Percentiles rank a stretch among this genome's conserved stretches.
phyloP scores from a whole-genome alignment of 2,888 invertebrate genomes.

The Macrosiphum euphorbiae region DNA sequence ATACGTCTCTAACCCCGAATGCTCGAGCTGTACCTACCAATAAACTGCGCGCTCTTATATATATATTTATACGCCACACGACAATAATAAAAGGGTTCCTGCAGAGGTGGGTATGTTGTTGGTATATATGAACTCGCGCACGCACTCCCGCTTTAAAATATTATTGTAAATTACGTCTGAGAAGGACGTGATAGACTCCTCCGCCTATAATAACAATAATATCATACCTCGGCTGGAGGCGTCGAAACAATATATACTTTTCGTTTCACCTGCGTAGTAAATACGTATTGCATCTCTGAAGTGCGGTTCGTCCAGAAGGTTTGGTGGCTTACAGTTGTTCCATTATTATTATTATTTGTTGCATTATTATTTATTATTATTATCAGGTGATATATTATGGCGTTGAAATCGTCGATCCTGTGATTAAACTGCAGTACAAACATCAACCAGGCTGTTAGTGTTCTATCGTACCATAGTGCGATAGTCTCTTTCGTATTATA shows the following conservation, averaged over 20 bases:
- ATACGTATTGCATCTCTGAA: neutral
- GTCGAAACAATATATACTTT: neutral
- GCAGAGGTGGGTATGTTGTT: neutral
- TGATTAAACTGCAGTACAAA: neutral
- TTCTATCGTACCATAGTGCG: neutral
- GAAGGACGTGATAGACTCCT: neutral
- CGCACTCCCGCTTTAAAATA: neutral
- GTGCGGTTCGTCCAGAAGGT: neutral
- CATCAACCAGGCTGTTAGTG: neutral
- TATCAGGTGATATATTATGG: neutral
- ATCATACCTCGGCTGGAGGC: neutral
- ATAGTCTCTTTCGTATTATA: neutral
- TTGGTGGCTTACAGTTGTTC: neutral
- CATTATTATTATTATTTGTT: neutral
- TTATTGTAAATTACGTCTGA: neutral
- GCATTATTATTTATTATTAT: neutral
- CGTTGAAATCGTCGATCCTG: neutral
- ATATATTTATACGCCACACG: neutral
- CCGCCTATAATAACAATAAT: neutral
- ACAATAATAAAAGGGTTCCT: conserved; percentile 28
- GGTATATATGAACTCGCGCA: neutral
- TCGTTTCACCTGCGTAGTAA: neutral
- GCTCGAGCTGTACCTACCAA: neutral
- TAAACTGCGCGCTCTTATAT: neutral
- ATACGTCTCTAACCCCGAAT: conserved; percentile 46